Evolutionary conservation across 2,797 vertebrate species (phyloP).

Genomic region (Esox masquinongy): DNA sequence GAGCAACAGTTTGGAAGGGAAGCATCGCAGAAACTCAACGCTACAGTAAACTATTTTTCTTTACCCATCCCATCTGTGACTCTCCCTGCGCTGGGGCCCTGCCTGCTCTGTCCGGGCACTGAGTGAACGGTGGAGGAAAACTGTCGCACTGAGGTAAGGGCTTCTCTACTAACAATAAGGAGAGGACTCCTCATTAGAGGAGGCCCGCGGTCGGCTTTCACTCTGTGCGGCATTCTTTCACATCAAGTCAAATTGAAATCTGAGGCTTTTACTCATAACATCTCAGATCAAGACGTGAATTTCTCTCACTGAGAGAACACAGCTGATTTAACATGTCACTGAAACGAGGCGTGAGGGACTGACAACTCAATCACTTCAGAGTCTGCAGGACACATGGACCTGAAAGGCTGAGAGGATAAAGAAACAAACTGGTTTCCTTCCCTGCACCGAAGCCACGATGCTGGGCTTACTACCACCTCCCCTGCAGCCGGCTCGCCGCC

Average conservation of each 20-base stretch:
- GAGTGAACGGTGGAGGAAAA: neutral
- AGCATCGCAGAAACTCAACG: constrained; percentile 65
- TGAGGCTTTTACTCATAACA: constrained; percentile 32
- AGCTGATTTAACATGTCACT: constrained; percentile 31
- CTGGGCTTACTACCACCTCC: constrained; percentile 71
- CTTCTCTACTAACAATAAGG: neutral
- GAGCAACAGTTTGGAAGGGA: constrained; percentile 70
- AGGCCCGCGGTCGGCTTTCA: neutral
- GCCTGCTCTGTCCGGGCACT: constrained; percentile 36
- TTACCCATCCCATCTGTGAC: constrained; percentile 30
- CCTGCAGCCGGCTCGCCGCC: constrained; percentile 32
- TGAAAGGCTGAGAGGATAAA: constrained; percentile 45
- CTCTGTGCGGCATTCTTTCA: constrained; percentile 17
- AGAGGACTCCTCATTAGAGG: neutral
- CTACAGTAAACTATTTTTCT: constrained; percentile 61
- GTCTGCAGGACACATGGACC: constrained; percentile 48
- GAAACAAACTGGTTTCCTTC: constrained; percentile 46
- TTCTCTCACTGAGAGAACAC: constrained; percentile 47
- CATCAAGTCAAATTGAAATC: constrained; percentile 41
- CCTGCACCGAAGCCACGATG: constrained; percentile 62
- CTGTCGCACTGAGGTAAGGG: neutral
- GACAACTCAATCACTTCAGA: constrained; percentile 50
- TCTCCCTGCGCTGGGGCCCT: constrained; percentile 42
- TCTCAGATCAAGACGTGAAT: constrained; percentile 48
- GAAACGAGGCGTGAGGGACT: constrained; percentile 51